Evolutionary conservation across 2,888 invertebrate species (phyloP).

Genomic region (Nymphalis c-album): DNA sequence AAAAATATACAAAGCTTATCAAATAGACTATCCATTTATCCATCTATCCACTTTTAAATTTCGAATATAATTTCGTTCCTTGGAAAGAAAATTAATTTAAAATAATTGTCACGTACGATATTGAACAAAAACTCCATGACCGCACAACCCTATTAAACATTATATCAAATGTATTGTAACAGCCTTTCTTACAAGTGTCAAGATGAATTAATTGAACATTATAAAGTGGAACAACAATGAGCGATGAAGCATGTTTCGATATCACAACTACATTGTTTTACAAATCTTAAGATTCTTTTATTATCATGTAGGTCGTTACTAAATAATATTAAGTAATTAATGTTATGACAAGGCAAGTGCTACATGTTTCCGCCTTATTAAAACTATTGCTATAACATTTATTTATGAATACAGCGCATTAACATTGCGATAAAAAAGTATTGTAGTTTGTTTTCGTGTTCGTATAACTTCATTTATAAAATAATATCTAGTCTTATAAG

Average conservation of each 20-base stretch:
- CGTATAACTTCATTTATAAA: too few relatives aligned
- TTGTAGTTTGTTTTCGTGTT: too few relatives aligned
- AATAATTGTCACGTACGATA: background rate
- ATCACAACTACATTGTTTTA: conserved; percentile 2
- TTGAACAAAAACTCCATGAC: background rate
- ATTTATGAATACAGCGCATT: too few relatives aligned
- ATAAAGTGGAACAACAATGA: background rate
- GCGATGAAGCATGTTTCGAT: background rate
- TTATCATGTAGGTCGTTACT: background rate
- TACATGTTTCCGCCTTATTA: too few relatives aligned
- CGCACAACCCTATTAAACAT: background rate
- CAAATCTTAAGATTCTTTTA: background rate
- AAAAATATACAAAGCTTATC: too few relatives aligned
- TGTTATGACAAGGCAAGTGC: background rate
- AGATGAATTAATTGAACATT: conserved; percentile 7
- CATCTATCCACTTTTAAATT: too few relatives aligned
- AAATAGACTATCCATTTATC: too few relatives aligned
- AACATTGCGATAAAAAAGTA: too few relatives aligned
- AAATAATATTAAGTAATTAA: background rate
- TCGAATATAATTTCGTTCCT: too few relatives aligned
- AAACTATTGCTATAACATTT: too few relatives aligned
- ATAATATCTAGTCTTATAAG: too few relatives aligned
- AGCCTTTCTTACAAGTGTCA: conserved; percentile 5
- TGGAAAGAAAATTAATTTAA: too few relatives aligned
- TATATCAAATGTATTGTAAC: conserved; percentile 7